Conservation (phyloP, 2,888 invertebrate genomes). For the Adelphocoris suturalis region DNA sequence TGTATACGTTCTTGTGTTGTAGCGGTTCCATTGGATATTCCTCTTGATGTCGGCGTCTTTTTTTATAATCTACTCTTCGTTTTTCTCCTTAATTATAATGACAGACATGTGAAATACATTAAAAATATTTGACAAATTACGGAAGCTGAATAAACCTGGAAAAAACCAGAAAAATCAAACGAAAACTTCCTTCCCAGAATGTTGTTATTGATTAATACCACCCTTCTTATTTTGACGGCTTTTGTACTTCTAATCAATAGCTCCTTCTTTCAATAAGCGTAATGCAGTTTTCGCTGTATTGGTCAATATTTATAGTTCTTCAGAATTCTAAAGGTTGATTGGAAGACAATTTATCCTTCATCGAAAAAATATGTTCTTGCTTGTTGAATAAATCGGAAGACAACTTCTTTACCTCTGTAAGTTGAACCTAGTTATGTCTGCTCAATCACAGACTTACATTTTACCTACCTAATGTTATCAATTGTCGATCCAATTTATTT, state of each 20-base stretch:
- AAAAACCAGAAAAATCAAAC: not conserved
- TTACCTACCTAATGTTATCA: too few relatives aligned
- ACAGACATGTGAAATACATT: not conserved
- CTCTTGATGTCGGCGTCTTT: not conserved
- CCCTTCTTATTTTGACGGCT: constrained; percentile 46
- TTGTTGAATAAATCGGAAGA: too few relatives aligned
- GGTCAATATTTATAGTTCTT: too few relatives aligned
- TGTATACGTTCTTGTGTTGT: not conserved
- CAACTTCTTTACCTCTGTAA: too few relatives aligned
- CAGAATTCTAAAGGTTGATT: too few relatives aligned
- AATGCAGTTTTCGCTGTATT: too few relatives aligned
- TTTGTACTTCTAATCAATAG: constrained; percentile 24
- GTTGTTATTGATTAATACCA: constrained; percentile 45
- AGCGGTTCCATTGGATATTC: not conserved
- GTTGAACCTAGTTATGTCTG: too few relatives aligned
- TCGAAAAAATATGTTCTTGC: too few relatives aligned
- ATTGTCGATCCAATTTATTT: too few relatives aligned
- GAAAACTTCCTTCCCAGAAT: constrained; percentile 24
- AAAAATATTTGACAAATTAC: not conserved
- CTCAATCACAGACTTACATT: too few relatives aligned
- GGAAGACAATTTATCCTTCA: too few relatives aligned
- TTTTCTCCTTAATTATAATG: not conserved
- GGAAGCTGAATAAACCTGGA: not conserved
- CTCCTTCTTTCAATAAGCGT: not conserved
- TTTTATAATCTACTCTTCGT: not conserved